Conservation (phyloP, 1,140 invertebrate genomes). For the Zaprionus ghesquierei region DNA sequence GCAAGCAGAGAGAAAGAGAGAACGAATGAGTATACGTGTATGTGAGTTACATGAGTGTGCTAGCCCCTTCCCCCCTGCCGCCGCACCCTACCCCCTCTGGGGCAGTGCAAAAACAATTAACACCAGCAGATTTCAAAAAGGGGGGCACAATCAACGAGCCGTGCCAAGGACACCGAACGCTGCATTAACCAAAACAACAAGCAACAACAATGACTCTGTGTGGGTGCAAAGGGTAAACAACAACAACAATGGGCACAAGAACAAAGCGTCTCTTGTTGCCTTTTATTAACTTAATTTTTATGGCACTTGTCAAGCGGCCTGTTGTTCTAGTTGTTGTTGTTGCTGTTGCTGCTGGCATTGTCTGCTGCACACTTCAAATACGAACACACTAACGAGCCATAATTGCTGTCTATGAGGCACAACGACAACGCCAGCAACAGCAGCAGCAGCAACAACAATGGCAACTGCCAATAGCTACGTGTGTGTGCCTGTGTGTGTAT, state of each 20-base stretch:
- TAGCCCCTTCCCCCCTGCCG: background rate
- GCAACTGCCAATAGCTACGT: constrained; percentile 49
- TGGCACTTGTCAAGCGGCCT: constrained; percentile 71
- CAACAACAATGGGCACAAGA: constrained; percentile 36
- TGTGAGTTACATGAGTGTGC: background rate
- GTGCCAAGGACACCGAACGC: constrained; percentile 71
- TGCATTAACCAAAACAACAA: constrained; percentile 66
- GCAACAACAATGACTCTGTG: constrained; percentile 22
- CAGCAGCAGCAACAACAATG: constrained; percentile 26
- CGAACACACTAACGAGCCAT: constrained; percentile 78
- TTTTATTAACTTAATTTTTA: constrained; percentile 82
- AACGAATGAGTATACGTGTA: background rate
- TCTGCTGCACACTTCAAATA: constrained; percentile 74
- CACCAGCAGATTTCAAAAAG: constrained; percentile 44
- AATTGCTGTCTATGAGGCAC: constrained; percentile 73
- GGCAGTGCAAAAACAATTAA: constrained; percentile 69
- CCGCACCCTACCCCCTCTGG: background rate
- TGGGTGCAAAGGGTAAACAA: constrained; percentile 54
- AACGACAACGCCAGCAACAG: constrained; percentile 11
- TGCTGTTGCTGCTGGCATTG: constrained; percentile 55
- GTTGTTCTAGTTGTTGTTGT: constrained; percentile 46
- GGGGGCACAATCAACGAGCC: constrained; percentile 57
- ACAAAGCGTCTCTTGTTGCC: constrained; percentile 71
- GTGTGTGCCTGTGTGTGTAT: constrained; percentile 21
- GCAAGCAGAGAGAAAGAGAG: constrained; percentile 78